Conservation (phyloP, 2,888 invertebrate genomes). For the Apoda limacodes region DNA sequence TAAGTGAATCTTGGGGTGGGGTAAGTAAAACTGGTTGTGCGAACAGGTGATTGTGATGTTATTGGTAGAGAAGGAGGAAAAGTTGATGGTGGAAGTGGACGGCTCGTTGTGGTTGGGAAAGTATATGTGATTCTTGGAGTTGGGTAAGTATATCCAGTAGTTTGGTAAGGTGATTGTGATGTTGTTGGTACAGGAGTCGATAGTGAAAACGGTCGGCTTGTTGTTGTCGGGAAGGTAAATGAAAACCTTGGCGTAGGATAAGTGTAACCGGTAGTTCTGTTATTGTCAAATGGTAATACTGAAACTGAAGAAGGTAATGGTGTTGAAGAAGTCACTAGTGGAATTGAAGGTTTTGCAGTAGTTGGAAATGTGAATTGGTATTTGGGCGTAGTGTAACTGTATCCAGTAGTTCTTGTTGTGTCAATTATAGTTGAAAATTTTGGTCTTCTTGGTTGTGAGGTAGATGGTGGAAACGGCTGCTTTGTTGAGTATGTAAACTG, state of each 20-base stretch:
- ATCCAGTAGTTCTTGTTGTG: constrained; percentile 3
- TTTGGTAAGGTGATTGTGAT: constrained; percentile 13
- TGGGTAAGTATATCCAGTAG: constrained; percentile 4
- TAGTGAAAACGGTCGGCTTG: constrained; percentile 15
- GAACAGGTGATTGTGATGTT: too few relatives aligned
- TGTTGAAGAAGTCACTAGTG: constrained; percentile 20
- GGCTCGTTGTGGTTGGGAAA: constrained; percentile 15
- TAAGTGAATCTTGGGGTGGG: constrained; percentile 16
- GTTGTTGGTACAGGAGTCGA: constrained; percentile 13
- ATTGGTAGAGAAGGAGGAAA: constrained; percentile 16
- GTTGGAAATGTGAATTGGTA: constrained; percentile 6
- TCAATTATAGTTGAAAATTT: constrained; percentile 16
- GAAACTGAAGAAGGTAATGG: constrained; percentile 7
- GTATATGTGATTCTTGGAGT: constrained; percentile 17
- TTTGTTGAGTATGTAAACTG: constrained; percentile 14
- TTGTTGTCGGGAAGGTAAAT: constrained; percentile 16
- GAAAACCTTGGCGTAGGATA: constrained; percentile 18
- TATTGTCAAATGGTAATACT: neutral
- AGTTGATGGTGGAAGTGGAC: constrained; percentile 18
- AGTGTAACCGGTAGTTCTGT: constrained; percentile 19
- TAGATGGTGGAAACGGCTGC: constrained; percentile 10
- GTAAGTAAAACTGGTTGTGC: constrained; percentile 21
- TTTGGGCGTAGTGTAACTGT: too few relatives aligned
- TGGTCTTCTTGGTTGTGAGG: constrained; percentile 16
- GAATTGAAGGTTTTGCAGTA: constrained; percentile 18